Conservation (phyloP, 2,888 invertebrate genomes). For the Thelaira solivaga region DNA sequence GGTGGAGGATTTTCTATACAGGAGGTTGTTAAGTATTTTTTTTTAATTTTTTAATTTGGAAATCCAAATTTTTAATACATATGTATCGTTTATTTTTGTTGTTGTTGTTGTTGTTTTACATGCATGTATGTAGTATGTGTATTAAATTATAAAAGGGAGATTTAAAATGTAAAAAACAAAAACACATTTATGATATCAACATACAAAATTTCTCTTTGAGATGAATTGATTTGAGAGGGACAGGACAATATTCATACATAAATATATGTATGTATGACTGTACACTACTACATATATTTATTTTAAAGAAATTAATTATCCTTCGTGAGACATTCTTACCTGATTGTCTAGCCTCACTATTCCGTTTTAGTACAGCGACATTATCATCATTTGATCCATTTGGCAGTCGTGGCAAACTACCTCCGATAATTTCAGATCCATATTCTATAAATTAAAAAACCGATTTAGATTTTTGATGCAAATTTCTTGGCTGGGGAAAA, state of each 20-base stretch:
- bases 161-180: conserved; percentile 4
- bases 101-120: neutral
- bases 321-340: too few relatives aligned
- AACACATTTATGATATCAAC: conserved; percentile 36
- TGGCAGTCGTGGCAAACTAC: conserved; percentile 67
- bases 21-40: conserved; percentile 47
- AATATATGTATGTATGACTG: too few relatives aligned
- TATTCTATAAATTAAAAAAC: conserved; percentile 25
- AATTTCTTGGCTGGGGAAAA: neutral
- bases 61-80: conserved; percentile 50
- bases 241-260: too few relatives aligned
- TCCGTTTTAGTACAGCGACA: conserved; percentile 70
- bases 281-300: too few relatives aligned
- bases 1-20: conserved; percentile 76
- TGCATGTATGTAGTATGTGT: neutral
- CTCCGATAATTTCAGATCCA: conserved; percentile 66
- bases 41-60: conserved; percentile 40
- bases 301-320: too few relatives aligned
- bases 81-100: conserved; percentile 37
- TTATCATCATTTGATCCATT: conserved; percentile 75
- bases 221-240: too few relatives aligned
- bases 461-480: neutral
- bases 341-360: conserved; percentile 74
- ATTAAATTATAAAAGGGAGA: conserved; percentile 1
- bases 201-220: too few relatives aligned